phyloP scores from a whole-genome alignment of 2,888 invertebrate genomes.

The Eulithis prunata region DNA sequence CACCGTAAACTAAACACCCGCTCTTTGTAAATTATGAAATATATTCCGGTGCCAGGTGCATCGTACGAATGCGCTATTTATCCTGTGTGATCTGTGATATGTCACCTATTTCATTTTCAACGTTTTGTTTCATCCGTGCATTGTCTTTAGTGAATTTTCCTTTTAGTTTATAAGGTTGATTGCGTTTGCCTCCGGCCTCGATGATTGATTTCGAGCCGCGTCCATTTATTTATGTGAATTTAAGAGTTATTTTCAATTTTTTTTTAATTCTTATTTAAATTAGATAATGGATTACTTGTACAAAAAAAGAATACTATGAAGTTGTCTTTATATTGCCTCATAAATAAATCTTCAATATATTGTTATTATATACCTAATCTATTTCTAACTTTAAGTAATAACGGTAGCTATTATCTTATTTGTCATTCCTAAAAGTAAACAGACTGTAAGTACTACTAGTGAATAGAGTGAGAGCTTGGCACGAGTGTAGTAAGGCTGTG shows the following conservation, averaged over 20 bases:
- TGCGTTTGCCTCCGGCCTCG: conserved; percentile 28
- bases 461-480: conserved; percentile 72
- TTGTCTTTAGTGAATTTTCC: conserved; percentile 26
- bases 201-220: conserved; percentile 27
- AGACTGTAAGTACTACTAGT: conserved; percentile 63
- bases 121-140: conserved; percentile 28
- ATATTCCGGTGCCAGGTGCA: conserved; percentile 8
- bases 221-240: conserved; percentile 32
- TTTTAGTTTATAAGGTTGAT: conserved; percentile 28
- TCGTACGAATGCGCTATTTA: conserved; percentile 50
- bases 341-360: conserved; percentile 27
- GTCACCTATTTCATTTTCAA: conserved; percentile 44
- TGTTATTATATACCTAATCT: conserved; percentile 31
- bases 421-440: conserved; percentile 75
- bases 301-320: conserved; percentile 37
- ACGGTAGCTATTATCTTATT: conserved; percentile 60
- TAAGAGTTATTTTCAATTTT: conserved; percentile 19
- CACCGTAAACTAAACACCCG: conserved; percentile 36
- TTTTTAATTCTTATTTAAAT: conserved; percentile 14
- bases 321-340: conserved; percentile 28
- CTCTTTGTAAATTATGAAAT: neutral
- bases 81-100: conserved; percentile 66
- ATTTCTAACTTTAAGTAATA: conserved; percentile 44
- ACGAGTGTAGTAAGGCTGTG: conserved; percentile 82
- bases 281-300: conserved; percentile 23